phyloP scores from a whole-genome alignment of 2,888 invertebrate genomes.

The Teinopalpus imperialis region DNA sequence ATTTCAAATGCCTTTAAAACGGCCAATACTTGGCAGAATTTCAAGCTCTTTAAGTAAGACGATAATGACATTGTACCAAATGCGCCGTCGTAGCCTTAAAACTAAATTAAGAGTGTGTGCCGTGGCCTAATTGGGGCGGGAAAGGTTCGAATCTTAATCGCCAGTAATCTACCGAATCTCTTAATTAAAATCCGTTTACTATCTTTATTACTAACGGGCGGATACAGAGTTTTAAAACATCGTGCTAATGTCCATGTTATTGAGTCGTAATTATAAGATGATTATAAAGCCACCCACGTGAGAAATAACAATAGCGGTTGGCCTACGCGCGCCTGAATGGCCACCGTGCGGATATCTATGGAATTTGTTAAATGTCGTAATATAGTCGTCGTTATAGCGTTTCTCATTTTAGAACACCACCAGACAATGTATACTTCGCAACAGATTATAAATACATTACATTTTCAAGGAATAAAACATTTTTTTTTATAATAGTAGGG shows the following conservation, averaged over 20 bases:
- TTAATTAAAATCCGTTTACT: constrained; percentile 18
- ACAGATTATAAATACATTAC: constrained; percentile 6
- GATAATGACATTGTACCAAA: constrained; percentile 24
- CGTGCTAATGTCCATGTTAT: constrained; percentile 25
- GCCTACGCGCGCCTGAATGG: constrained; percentile 28
- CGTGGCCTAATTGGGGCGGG: constrained; percentile 19
- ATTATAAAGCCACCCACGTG: constrained; percentile 27
- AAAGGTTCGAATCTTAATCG: constrained; percentile 19
- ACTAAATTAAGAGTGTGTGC: constrained; percentile 22
- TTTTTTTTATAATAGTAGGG: too few relatives aligned
- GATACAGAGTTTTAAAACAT: constrained; percentile 12
- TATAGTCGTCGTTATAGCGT: constrained; percentile 6
- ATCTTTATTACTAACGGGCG: constrained; percentile 4
- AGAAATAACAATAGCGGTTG: constrained; percentile 24
- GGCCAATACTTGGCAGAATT: constrained; percentile 20
- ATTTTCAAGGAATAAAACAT: too few relatives aligned
- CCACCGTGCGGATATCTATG: constrained; percentile 24
- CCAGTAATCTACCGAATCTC: constrained; percentile 10
- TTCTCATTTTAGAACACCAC: constrained; percentile 17
- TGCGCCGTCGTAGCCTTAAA: constrained; percentile 17
- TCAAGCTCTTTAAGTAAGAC: constrained; percentile 19
- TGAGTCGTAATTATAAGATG: constrained; percentile 16
- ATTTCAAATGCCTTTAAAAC: not conserved
- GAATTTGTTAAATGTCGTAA: constrained; percentile 18
- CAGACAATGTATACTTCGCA: not conserved